Base-by-base conservation (phyloP, 1,140 invertebrate genomes). In the Heliothis virescens region DNA sequence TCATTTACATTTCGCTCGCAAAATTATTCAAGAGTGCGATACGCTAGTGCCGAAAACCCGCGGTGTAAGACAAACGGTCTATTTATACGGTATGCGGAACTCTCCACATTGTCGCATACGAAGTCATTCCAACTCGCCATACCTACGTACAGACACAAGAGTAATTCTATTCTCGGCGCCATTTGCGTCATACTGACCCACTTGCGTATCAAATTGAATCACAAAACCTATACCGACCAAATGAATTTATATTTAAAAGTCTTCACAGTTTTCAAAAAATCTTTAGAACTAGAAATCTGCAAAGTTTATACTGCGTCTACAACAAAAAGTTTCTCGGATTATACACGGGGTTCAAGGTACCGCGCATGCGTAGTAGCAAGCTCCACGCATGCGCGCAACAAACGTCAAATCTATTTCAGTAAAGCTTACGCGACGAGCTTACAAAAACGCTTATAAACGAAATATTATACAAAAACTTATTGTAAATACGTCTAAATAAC, bases 371-470 rank as follows among this genome's bases (percentile, higher is more conserved):
- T 65, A 15, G 11, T 78, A 55, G 12, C 12, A 18, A 71, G 55
- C 26, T 59, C n/a, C 74, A 79, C 85, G 82, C 91, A 90, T 85
- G 92, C 92, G 91, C 88, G 62, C 34, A 74, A 7, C 18, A 89
- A 92, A 94, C 92, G 90, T 93, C 92, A 93, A 81, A 75, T 90
- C 91, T 94, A 94, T 94, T 94, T 93, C 89, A 90, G 93, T 93
- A 89, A 84, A 87, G 85, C 87, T 85, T 84, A 80, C 85, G 83
- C 34, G 47, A 69, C 83, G 80, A 87, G 85, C 86, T 86, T 82
- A 82, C 79, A 85, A 83, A 79, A 82, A 78, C 87, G 88, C 87
- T 86, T 82, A 29, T 79, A 81, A 84, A 84, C 74, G 73, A 81
- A 82, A 86, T 81, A 80, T 82, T 76, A 84, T 67, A 83, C 75